Evolutionary conservation across 2,888 invertebrate species (phyloP).

Genomic region (Dryobotodes eremita): DNA sequence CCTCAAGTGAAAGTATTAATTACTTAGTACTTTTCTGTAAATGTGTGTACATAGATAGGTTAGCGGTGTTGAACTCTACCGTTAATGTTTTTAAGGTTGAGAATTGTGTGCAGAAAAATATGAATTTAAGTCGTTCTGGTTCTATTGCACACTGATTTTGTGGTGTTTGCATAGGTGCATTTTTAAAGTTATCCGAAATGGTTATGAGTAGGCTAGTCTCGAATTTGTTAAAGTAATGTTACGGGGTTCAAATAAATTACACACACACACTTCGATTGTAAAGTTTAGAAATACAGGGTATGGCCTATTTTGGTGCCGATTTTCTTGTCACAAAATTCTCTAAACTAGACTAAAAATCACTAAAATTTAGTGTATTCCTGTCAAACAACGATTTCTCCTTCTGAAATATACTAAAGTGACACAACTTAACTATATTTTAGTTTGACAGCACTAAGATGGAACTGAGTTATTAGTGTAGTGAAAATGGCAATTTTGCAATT

Average conservation of each 20-base stretch:
- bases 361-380: no score
- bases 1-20: slow-evolving; percentile 77
- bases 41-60: slow-evolving; percentile 71
- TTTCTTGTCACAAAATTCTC: no score
- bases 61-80: slow-evolving; percentile 59
- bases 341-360: no score
- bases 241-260: slow-evolving; percentile 5
- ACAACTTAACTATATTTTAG: no score
- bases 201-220: slow-evolving; percentile 34
- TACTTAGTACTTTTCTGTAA: slow-evolving; percentile 64
- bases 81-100: slow-evolving; percentile 43
- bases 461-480: no score
- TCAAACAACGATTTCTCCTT: no score
- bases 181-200: slow-evolving; percentile 28
- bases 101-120: slow-evolving; percentile 37
- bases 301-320: no score
- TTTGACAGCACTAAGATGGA: no score
- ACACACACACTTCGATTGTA: background rate
- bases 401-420: no score
- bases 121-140: slow-evolving; percentile 29
- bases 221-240: slow-evolving; percentile 18
- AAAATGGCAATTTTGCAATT: no score
- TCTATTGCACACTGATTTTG: slow-evolving; percentile 40
- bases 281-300: background rate
- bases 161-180: slow-evolving; percentile 31